These are phyloP conservation scores for Agrenia bidenticulata DNA, from an alignment of 2,888 invertebrate species.

Conservation along the genomic window DNA sequence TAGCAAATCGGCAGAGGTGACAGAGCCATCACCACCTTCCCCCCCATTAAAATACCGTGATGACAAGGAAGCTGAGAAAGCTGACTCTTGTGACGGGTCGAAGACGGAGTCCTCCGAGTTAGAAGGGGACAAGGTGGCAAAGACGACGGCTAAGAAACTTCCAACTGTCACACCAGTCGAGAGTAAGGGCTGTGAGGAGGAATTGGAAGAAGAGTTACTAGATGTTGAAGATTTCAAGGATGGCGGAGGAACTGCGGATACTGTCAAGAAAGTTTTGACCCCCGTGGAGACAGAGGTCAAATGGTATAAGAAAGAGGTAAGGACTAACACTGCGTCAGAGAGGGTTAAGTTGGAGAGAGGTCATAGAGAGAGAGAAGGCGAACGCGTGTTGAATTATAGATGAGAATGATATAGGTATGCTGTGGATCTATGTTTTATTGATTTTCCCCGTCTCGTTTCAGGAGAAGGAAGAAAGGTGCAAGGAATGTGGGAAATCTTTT, in stretches of 20 bases:
- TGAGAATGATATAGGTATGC: background rate
- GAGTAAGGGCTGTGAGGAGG: background rate
- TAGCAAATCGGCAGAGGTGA: constrained; percentile 3
- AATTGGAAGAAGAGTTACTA: background rate
- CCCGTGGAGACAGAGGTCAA: too few species aligned
- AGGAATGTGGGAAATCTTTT: constrained; percentile 2
- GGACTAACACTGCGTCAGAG: background rate
- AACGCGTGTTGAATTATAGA: constrained; percentile 1
- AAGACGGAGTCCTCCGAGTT: background rate
- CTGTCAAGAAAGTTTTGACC: background rate
- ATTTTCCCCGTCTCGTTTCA: background rate
- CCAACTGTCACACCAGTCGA: background rate
- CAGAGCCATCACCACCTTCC: too few species aligned
- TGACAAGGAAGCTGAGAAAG: too few species aligned
- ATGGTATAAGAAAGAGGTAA: too few species aligned
- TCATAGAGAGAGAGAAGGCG: background rate
- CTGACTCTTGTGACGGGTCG: background rate
- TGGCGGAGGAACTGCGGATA: background rate
- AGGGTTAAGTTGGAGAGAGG: background rate
- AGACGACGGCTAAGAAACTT: background rate
- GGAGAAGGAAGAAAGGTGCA: constrained; percentile 11
- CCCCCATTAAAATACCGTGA: too few species aligned
- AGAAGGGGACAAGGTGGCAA: background rate
- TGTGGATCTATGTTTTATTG: background rate
- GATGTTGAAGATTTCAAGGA: background rate